These are phyloP conservation scores for Ferdinandea cuprea DNA, from an alignment of 2,888 invertebrate species.

Conservation along the genomic window DNA sequence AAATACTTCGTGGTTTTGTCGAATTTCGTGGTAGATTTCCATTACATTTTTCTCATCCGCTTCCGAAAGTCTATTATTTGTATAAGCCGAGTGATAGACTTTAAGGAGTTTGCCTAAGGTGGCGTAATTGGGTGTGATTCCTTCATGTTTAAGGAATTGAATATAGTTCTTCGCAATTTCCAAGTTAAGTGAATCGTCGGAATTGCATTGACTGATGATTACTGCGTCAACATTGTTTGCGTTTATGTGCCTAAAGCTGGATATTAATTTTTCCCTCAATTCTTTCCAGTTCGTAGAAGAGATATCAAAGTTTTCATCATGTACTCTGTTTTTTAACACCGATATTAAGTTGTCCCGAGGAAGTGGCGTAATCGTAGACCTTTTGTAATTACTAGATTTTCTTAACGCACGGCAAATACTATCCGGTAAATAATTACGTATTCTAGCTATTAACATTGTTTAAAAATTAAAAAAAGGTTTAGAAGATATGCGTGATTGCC, in stretches of 20 bases:
- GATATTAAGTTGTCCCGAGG: slow-evolving; percentile 76
- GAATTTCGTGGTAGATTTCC: slow-evolving; percentile 81
- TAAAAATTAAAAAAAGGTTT: background rate
- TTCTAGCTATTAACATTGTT: background rate
- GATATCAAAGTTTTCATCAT: slow-evolving; percentile 72
- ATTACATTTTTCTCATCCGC: slow-evolving; percentile 85
- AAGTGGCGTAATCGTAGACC: slow-evolving; percentile 66
- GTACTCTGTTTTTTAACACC: slow-evolving; percentile 75
- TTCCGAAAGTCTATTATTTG: slow-evolving; percentile 79
- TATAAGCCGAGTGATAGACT: slow-evolving; percentile 83
- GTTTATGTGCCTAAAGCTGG: slow-evolving; percentile 77
- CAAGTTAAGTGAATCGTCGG: slow-evolving; percentile 81
- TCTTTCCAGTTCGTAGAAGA: slow-evolving; percentile 78
- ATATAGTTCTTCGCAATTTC: slow-evolving; percentile 85
- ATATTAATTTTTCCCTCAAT: slow-evolving; percentile 76
- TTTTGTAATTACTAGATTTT: slow-evolving; percentile 76
- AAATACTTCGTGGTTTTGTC: slow-evolving; percentile 84
- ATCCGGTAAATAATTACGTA: background rate
- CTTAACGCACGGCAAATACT: background rate
- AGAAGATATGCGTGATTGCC: too few relatives aligned
- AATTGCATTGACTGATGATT: slow-evolving; percentile 84
- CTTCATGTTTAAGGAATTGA: slow-evolving; percentile 84
- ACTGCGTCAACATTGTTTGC: slow-evolving; percentile 85
- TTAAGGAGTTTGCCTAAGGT: slow-evolving; percentile 85
- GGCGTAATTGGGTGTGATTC: slow-evolving; percentile 85